Conservation (phyloP, 2,113 vertebrate species). For the Istiophorus platypterus region DNA sequence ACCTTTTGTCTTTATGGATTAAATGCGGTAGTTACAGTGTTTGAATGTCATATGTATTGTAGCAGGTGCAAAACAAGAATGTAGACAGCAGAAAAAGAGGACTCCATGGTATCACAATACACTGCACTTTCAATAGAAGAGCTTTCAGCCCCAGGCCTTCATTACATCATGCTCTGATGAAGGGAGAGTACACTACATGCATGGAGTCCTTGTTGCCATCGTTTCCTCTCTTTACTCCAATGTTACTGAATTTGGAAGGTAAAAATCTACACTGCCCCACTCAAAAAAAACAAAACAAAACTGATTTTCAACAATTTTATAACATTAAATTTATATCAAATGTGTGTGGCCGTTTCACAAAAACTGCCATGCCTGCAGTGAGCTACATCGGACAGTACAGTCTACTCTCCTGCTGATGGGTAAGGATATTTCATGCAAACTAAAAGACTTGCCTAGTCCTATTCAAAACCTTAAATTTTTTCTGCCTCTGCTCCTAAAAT, state of each 20-base stretch:
- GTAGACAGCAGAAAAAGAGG: not conserved
- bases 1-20: not conserved
- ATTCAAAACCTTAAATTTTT: too few relatives aligned
- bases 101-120: slow-evolving; percentile 9
- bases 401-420: not conserved
- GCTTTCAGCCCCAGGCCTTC: slow-evolving; percentile 26
- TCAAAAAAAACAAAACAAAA: not conserved
- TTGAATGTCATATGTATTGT: not conserved
- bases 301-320: not conserved
- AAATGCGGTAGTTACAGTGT: not conserved
- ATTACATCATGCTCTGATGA: slow-evolving; percentile 47
- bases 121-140: slow-evolving; percentile 26
- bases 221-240: not conserved
- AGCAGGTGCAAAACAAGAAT: slow-evolving; percentile 1
- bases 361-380: not conserved
- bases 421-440: not conserved
- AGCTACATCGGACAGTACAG: too few relatives aligned
- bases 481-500: too few relatives aligned
- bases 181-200: not conserved
- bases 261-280: not conserved
- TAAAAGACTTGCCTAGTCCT: not conserved
- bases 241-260: not conserved
- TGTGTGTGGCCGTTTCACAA: too few relatives aligned
- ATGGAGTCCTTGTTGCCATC: not conserved
- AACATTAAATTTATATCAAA: too few relatives aligned